Evolutionary conservation across 2,797 vertebrate genomes (phyloP).

Genomic region (Enteromius radiatus): DNA sequence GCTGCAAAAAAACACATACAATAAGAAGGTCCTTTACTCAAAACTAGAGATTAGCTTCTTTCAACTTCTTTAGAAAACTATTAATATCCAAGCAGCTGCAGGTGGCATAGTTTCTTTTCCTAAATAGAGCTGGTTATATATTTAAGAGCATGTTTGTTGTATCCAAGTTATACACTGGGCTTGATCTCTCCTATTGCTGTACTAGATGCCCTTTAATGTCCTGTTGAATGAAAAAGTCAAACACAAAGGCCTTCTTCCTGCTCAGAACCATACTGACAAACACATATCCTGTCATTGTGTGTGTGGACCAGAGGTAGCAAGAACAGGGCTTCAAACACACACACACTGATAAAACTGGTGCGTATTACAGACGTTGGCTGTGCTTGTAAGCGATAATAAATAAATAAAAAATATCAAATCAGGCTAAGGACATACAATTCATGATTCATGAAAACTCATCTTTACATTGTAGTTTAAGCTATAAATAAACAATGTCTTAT

Average conservation of each 20-base stretch:
- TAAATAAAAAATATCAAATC: background rate
- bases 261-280: slow-evolving; percentile 43
- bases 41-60: slow-evolving; percentile 10
- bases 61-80: slow-evolving; percentile 22
- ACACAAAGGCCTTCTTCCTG: slow-evolving; percentile 55
- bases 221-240: slow-evolving; percentile 25
- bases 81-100: slow-evolving; percentile 1
- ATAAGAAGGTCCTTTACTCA: background rate
- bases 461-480: background rate
- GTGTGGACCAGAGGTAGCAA: slow-evolving; percentile 36
- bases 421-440: background rate
- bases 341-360: background rate
- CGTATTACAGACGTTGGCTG: slow-evolving; percentile 3
- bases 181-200: slow-evolving; percentile 22
- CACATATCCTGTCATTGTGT: slow-evolving; percentile 62
- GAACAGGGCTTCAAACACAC: slow-evolving; percentile 34
- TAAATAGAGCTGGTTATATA: background rate
- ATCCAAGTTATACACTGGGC: background rate
- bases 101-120: background rate
- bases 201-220: slow-evolving; percentile 52
- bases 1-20: background rate
- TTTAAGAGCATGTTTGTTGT: slow-evolving; percentile 10
- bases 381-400: background rate
- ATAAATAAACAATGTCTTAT: background rate
- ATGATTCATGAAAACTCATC: background rate